phyloP scores from a whole-genome alignment of 2,113 vertebrate genomes.

The Corythaixoides concolor region DNA sequence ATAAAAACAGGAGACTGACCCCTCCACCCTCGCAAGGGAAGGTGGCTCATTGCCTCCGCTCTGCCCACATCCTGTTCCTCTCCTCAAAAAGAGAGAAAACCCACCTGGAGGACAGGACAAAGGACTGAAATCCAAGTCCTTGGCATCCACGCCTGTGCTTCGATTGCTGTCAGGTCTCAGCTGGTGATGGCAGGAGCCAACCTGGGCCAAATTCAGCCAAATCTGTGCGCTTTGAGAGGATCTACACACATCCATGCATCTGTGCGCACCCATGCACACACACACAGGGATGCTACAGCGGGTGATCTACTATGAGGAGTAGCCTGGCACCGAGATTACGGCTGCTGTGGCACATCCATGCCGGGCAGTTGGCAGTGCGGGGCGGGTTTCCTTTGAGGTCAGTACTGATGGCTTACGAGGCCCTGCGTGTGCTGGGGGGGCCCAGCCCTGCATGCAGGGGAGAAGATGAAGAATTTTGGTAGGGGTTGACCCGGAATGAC shows the following conservation, averaged over 20 bases:
- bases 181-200: not conserved
- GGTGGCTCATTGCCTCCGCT: not conserved
- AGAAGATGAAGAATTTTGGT: not conserved
- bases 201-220: not conserved
- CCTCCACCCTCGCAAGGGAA: not conserved
- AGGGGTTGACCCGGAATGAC: conserved; percentile 2
- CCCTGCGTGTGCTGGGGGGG: rapidly evolving
- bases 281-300: not conserved
- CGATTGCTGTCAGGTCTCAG: rapidly evolving
- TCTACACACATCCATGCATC: rapidly evolving
- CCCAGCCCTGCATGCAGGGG: not conserved
- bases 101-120: not conserved
- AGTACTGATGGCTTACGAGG: not conserved
- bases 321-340: not conserved
- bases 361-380: not conserved
- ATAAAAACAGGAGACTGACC: not conserved
- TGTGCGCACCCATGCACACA: not conserved
- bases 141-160: rapidly evolving
- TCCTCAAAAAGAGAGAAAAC: not conserved
- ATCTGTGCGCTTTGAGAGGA: rapidly evolving
- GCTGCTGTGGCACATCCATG: not conserved
- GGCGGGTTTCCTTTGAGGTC: not conserved
- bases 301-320: rapidly evolving
- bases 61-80: not conserved
- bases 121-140: not conserved